A percentile compares a stretch with the other conserved stretches of the same genome.
Evolutionary conservation across 2,888 invertebrate genomes (phyloP).

Genomic region (Cephus sareptanus): DNA sequence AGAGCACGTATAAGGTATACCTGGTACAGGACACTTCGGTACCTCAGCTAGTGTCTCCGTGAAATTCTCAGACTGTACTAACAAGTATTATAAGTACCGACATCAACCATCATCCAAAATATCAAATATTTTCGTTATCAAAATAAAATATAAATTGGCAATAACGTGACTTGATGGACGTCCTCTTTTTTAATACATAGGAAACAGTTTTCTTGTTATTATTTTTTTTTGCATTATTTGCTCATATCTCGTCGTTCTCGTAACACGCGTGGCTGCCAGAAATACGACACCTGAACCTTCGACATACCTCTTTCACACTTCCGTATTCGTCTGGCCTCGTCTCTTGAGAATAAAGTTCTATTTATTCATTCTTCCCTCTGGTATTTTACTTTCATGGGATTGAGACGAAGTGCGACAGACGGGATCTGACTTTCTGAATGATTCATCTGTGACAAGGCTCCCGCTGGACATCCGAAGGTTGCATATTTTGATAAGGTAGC

Average conservation of each 20-base stretch:
- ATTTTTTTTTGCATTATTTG: constrained; percentile 7
- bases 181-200: constrained; percentile 26
- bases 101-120: constrained; percentile 44
- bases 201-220: constrained; percentile 20
- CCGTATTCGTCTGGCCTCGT: background rate
- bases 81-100: background rate
- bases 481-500: constrained; percentile 44
- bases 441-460: constrained; percentile 58
- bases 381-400: background rate
- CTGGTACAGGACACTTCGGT: background rate
- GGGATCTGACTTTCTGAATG: background rate
- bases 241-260: constrained; percentile 3
- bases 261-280: background rate
- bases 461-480: constrained; percentile 45
- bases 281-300: background rate
- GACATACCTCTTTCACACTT: background rate
- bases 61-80: background rate
- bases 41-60: background rate
- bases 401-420: background rate
- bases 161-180: constrained; percentile 49
- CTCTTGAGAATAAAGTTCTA: background rate
- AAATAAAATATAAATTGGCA: constrained; percentile 62
- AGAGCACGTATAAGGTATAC: background rate
- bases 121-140: constrained; percentile 52
- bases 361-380: background rate